phyloP scores from a whole-genome alignment of 2,113 vertebrate genomes.

The Myotis yumanensis region DNA sequence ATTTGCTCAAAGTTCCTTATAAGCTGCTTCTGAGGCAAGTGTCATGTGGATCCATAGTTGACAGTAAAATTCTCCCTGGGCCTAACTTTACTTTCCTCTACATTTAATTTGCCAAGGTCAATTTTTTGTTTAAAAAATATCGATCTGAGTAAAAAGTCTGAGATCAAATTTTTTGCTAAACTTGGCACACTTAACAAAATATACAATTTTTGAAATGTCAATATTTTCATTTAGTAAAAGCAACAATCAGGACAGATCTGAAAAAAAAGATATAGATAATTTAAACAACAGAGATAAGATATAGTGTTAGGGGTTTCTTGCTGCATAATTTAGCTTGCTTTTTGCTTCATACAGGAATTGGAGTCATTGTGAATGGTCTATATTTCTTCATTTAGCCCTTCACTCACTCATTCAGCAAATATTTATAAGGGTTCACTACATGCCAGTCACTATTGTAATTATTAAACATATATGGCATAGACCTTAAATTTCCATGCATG shows the following conservation, averaged over 20 bases:
- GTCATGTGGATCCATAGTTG: background rate
- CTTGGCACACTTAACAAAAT: background rate
- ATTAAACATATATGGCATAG: background rate
- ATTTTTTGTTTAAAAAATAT: background rate
- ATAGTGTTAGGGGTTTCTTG: background rate
- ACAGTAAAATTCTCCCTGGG: background rate
- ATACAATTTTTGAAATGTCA: background rate
- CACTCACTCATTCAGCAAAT: background rate
- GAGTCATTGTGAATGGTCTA: background rate
- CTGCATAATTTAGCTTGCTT: background rate
- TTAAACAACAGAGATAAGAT: background rate
- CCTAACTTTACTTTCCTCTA: background rate
- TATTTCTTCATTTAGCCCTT: background rate
- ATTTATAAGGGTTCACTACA: background rate
- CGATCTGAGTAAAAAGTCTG: background rate
- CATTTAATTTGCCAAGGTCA: background rate
- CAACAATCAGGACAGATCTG: background rate
- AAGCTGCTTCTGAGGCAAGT: background rate
- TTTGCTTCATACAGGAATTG: background rate
- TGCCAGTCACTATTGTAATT: background rate
- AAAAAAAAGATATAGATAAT: background rate
- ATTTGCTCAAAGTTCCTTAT: background rate
- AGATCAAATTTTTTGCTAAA: background rate
- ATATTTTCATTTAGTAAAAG: slow-evolving; percentile 17
- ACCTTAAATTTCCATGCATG: background rate